These are phyloP conservation scores for Danio rerio DNA, from an alignment of 2,113 vertebrate genomes.

Conservation along the genomic window GRCz12tu NC_133180.1:15187001-15187500, in stretches of 20 bases:
- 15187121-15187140: constrained; percentile 7
- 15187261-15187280: not conserved
- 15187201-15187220: not conserved
- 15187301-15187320: not conserved
- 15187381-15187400: not conserved
- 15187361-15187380: not conserved
- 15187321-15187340: no score
- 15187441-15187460: not conserved
- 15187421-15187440: not conserved
- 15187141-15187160: not conserved
- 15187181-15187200: not conserved
- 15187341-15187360: not conserved
- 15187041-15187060: constrained; percentile 23
- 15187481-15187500: not conserved
- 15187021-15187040: constrained; percentile 35
- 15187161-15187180: constrained; percentile 4
- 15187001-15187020: constrained; percentile 25
- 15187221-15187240: not conserved
- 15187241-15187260: constrained; percentile 17
- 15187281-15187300: not conserved
- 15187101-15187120: constrained; percentile 1
- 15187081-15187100: not conserved
- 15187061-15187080: not conserved
- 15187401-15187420: not conserved
- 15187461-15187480: not conserved